Percentiles rank a stretch among this genome's conserved stretches.
Conservation (phyloP, 2,113 vertebrate species). For the Entelurus aequoreus region DNA sequence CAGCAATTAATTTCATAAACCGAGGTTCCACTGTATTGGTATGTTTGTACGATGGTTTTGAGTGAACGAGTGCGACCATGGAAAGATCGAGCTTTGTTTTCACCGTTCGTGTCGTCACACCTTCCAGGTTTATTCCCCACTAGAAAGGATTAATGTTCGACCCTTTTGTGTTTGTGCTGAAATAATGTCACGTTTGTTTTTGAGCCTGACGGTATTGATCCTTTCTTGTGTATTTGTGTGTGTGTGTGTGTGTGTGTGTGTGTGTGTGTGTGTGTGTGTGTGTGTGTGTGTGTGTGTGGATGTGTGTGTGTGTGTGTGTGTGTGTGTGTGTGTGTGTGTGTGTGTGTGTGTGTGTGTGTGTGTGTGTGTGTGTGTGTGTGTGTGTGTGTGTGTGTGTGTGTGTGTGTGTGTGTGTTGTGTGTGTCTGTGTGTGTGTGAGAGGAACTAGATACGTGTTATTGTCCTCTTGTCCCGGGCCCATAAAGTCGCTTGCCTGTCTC, state of each 20-base stretch:
- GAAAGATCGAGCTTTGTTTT: slow-evolving; percentile 13
- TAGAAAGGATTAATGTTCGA: slow-evolving; percentile 41
- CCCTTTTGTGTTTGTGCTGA: slow-evolving; percentile 21
- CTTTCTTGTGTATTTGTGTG: slow-evolving; percentile 3
- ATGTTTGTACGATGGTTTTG: no score
- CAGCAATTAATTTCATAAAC: no score
- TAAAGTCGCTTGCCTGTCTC: slow-evolving; percentile 56
- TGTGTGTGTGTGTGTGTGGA: no score
- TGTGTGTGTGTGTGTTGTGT: no score
- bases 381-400: slow-evolving; percentile 14
- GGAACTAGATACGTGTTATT: slow-evolving; percentile 38
- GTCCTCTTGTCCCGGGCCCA: slow-evolving; percentile 40
- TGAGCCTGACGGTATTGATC: slow-evolving; percentile 29
- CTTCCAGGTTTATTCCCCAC: slow-evolving; percentile 42
- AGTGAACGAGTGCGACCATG: neutral
- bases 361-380: slow-evolving; percentile 9
- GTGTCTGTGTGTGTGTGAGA: slow-evolving; percentile 19
- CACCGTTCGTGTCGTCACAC: slow-evolving; percentile 26
- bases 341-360: slow-evolving; percentile 11
- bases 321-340: neutral
- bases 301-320: no score
- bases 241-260: slow-evolving; percentile 11
- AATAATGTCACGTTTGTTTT: slow-evolving; percentile 45
- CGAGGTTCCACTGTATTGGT: no score
- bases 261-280: slow-evolving; percentile 15